Conservation (phyloP, 2,797 vertebrate genomes). For the Linurgus olivaceus region DNA sequence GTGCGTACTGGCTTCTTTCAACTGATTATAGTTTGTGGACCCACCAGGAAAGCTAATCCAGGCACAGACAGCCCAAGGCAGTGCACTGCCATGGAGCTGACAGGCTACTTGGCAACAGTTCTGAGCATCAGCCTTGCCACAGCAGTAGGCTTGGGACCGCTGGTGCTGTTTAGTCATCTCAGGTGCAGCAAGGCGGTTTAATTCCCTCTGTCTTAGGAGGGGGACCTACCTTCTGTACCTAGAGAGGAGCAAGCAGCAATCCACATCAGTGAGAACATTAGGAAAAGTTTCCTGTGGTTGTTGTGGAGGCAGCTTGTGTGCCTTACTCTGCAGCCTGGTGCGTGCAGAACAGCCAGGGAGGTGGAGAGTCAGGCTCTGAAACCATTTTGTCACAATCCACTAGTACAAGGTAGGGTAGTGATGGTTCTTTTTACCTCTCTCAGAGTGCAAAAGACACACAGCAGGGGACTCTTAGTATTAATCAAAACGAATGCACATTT, state of each 20-base stretch:
- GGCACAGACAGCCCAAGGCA: background rate
- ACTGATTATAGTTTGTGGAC: background rate
- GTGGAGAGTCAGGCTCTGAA: background rate
- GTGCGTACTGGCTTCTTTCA: background rate
- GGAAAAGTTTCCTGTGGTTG: background rate
- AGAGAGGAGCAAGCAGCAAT: background rate
- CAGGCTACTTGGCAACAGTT: background rate
- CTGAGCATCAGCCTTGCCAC: background rate
- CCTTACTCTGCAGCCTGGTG: background rate
- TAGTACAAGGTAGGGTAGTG: background rate
- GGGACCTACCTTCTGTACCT: background rate
- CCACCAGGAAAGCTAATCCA: background rate
- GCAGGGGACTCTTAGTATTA: background rate
- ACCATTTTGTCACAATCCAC: background rate
- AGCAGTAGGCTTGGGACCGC: rapidly evolving
- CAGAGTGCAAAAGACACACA: background rate
- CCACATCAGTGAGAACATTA: rapidly evolving
- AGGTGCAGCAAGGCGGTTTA: background rate
- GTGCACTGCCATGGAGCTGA: background rate
- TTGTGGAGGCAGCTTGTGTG: background rate
- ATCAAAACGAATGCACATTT: background rate
- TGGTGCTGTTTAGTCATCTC: background rate
- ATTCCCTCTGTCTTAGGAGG: background rate
- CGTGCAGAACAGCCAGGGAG: background rate
- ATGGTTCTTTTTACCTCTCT: background rate